Conservation (phyloP, 2,888 invertebrate species). For the Druceiella hillmani region DNA sequence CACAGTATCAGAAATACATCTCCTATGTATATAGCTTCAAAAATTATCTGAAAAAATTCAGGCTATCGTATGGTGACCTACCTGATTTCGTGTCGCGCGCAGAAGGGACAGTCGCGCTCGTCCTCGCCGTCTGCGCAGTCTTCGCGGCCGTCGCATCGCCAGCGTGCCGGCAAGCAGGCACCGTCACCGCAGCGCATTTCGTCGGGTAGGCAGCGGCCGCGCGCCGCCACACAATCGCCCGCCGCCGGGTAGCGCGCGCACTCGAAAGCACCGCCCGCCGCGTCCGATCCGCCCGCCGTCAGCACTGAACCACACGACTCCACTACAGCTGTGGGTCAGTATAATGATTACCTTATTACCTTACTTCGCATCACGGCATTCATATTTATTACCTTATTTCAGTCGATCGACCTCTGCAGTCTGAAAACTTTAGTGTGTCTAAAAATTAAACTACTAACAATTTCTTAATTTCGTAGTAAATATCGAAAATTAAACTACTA, state of each 20-base stretch:
- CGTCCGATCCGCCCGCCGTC: conserved; percentile 51
- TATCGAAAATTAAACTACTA: too few relatives aligned
- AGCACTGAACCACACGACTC: conserved; percentile 64
- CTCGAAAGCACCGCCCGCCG: conserved; percentile 47
- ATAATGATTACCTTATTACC: conserved; percentile 3
- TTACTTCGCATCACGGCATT: neutral
- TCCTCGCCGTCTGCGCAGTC: conserved; percentile 61
- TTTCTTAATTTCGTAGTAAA: too few relatives aligned
- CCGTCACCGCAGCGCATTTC: conserved; percentile 56
- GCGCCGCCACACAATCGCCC: conserved; percentile 49
- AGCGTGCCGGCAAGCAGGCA: conserved; percentile 55
- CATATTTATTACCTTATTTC: conserved; percentile 2
- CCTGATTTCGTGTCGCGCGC: conserved; percentile 38
- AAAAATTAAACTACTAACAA: too few relatives aligned
- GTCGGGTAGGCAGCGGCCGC: conserved; percentile 44
- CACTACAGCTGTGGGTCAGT: conserved; percentile 48
- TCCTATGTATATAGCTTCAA: too few relatives aligned
- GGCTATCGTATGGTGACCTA: conserved; percentile 27
- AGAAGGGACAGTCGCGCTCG: conserved; percentile 48
- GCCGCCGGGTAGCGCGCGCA: conserved; percentile 56
- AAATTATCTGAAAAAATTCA: too few relatives aligned
- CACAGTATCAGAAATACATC: too few relatives aligned
- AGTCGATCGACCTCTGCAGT: neutral
- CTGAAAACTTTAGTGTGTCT: too few relatives aligned
- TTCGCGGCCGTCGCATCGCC: conserved; percentile 57